Conservation (phyloP, 2,113 vertebrate species). For the Notothenia coriiceps region DNA sequence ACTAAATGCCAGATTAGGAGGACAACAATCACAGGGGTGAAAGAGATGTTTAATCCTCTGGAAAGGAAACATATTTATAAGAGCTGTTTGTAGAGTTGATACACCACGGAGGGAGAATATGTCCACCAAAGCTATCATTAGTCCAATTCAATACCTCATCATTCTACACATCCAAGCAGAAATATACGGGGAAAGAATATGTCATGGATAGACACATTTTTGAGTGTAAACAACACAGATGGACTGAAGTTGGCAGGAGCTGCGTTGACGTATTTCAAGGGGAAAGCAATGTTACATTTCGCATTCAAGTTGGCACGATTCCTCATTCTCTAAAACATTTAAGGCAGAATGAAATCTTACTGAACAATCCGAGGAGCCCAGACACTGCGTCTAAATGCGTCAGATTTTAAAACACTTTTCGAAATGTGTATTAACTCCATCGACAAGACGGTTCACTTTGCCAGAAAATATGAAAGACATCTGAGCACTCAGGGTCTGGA, state of each 20-base stretch:
- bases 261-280: conserved; percentile 6
- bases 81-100: conserved; percentile 19
- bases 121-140: conserved; percentile 23
- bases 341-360: background rate
- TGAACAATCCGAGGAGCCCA: conserved; percentile 5
- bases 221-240: background rate
- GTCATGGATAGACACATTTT: background rate
- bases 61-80: conserved; percentile 8
- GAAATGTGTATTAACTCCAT: background rate
- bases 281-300: background rate
- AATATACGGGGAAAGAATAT: background rate
- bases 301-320: background rate
- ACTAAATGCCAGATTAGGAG: background rate
- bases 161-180: conserved; percentile 22
- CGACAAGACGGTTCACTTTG: conserved; percentile 4
- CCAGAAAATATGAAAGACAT: conserved; percentile 36
- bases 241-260: background rate
- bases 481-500: conserved; percentile 16
- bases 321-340: conserved; percentile 9
- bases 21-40: conserved; percentile 26
- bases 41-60: conserved; percentile 3
- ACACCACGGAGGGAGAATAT: background rate
- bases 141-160: conserved; percentile 10
- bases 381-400: background rate
- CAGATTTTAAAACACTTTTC: conserved; percentile 1